Base-by-base conservation (phyloP, 2,113 vertebrate species). In the Toxostoma redivivum region DNA sequence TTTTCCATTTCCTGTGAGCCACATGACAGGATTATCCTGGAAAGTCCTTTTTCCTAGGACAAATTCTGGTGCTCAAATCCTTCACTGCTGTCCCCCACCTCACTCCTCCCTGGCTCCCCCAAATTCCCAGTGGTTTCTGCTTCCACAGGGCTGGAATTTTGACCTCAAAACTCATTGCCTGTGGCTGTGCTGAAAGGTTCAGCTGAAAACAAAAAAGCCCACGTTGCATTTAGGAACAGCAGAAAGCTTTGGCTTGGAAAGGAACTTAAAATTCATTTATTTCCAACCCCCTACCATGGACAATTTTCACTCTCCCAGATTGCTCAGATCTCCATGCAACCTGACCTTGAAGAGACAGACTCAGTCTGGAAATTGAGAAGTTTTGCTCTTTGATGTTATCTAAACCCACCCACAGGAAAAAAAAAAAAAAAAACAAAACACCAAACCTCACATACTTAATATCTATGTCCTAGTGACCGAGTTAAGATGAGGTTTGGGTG, bases 1-100 rank as follows among this genome's bases (percentile, higher is more conserved):
- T 56, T 95, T 86, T 74, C 81, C 60, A n/a, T 81, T 51, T 86
- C 73, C 89, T 66, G 10, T 8, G 56, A 74, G 61, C 38, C 48
- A 28, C 35, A 6, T 4, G 78, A 56, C 38, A 78, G 61, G 40
- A 77, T 67, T 79, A n/a, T 10, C 40, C 48, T 31, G 51, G 19
- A 65, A 88, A 65, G 14, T n/a, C 15, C 9, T 38, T 81, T 79
- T 91, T 54, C 42, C 16, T 2, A 15, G 37, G 42, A 28, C 9
- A 31, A 35, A 3, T 44, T 67, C 53, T 60, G 51, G 16, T 24
- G 20, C 54, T 65, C 45, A 31, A 33, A 15, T 28, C 48, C 35
- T 53, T 33, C 37, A 7, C 53, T 60, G 57, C 56, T 38, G 28
- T 27, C 0, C 10, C 21, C 18, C 28, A 37, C 8, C 19, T 19